These are phyloP conservation scores for Crematogaster levior DNA, from an alignment of 2,888 invertebrate species.

Conservation along the genomic window DNA sequence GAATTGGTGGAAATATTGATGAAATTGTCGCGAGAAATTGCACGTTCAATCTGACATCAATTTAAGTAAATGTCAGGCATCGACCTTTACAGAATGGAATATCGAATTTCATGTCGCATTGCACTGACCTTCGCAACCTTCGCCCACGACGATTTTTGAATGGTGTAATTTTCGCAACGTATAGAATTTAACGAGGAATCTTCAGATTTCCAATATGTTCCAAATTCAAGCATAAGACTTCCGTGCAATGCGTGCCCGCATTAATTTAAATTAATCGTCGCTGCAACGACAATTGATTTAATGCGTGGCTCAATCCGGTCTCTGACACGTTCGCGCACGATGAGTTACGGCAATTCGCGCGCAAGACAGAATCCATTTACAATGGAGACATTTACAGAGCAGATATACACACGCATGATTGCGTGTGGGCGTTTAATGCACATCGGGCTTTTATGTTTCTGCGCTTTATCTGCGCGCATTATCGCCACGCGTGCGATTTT, in stretches of 20 bases:
- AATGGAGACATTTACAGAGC: conserved; percentile 71
- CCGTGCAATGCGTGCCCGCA: conserved; percentile 2
- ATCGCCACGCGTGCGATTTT: conserved; percentile 8
- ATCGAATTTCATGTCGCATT: neutral
- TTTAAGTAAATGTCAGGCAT: neutral
- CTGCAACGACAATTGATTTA: conserved; percentile 71
- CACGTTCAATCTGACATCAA: neutral
- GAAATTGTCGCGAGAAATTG: neutral
- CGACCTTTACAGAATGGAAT: neutral
- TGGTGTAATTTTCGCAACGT: neutral
- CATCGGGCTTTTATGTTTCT: conserved; percentile 14
- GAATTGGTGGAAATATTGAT: neutral
- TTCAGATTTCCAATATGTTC: neutral
- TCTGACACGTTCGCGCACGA: conserved; percentile 69
- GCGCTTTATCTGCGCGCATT: neutral
- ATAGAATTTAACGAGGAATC: neutral
- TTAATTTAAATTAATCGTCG: conserved; percentile 71
- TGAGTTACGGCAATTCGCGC: conserved; percentile 72
- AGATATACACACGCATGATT: conserved; percentile 35
- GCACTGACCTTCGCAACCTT: conserved; percentile 1
- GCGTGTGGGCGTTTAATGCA: conserved; percentile 40
- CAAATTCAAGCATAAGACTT: conserved; percentile 50
- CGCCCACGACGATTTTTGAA: neutral
- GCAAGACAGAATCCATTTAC: conserved; percentile 73
- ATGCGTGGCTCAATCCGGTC: conserved; percentile 69